Conservation (phyloP, 2,113 vertebrate genomes). For the Marcusenius ussheri region DNA sequence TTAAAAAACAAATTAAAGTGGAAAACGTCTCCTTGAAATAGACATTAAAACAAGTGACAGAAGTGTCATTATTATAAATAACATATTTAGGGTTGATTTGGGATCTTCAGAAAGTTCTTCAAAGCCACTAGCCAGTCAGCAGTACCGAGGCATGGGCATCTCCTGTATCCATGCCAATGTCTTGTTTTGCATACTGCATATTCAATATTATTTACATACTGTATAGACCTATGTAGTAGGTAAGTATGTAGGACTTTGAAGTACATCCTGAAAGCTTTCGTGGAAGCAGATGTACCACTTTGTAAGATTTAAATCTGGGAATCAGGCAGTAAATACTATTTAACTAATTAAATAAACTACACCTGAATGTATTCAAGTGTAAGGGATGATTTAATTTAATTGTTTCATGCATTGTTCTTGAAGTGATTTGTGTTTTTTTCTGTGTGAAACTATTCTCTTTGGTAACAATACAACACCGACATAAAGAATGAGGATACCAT, state of each 20-base stretch:
- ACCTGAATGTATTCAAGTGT: not conserved
- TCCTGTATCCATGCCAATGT: not conserved
- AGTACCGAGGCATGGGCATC: not conserved
- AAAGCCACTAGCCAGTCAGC: not conserved
- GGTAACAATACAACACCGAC: not conserved
- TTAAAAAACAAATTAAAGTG: conserved; percentile 2
- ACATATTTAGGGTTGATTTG: not conserved
- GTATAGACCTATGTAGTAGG: not conserved
- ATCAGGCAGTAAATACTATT: not conserved
- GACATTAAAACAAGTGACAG: not conserved
- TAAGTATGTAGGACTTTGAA: not conserved
- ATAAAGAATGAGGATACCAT: not conserved
- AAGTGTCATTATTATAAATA: not conserved
- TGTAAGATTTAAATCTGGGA: not conserved
- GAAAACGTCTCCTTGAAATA: not conserved
- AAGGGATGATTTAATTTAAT: not conserved
- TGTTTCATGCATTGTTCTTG: not conserved
- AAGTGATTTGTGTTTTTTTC: not conserved
- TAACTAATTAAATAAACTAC: not conserved
- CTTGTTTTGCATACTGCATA: not conserved
- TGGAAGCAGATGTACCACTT: not conserved
- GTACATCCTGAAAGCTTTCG: not conserved
- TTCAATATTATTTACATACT: not conserved
- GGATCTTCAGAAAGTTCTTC: not conserved
- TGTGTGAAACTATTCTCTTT: not conserved